Evolutionary conservation across 1,140 invertebrate genomes (phyloP), one percentile per base, ranked within the genome.

Genomic region (Bombus waltoni): DNA sequence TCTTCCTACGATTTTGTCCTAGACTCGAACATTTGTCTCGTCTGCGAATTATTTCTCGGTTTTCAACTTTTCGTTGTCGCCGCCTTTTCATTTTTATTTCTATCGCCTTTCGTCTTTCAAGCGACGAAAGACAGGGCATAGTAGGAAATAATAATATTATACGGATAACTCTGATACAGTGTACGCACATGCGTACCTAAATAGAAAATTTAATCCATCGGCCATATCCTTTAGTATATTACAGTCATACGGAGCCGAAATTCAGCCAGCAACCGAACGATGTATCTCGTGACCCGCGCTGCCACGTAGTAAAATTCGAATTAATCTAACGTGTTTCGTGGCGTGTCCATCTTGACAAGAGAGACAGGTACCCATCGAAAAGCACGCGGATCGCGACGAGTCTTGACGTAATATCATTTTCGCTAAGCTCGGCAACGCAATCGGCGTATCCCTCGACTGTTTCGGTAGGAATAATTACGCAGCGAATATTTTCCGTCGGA

Each of bases 121-220:
- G 18, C 47, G 47, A 5, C 0, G 47, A 0, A 0, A 5, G 18
- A 53, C 47, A 8, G 6, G 18, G 18, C 47, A 53, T 22, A 1
- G 25, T 28, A 13, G 22, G 11, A 62, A n/a, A 28, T 4, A 62
- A n/a, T 62, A 11, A 28, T 13, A 10, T n/a, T n/a, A n/a, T 15
- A 6, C 2, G 18, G 22, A 22, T 22, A 53, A 53, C 5, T 22
- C 47, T 6, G 3, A 66, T 35, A 32, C 15, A 35, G 8, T 15
- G n/a, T 66, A 2, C 15, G 8, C 0, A 0, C 11, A 8, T 32
- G 2, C 0, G 8, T 62, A 13, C 1, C n/a, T 3, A 2, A 18
- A 66, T 35, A 18, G 11, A 2, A n/a, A n/a, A 11, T 62, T 28
- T 62, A 0, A 13, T 11, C 28, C 13, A 62, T 62, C 18, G 4